phyloP scores from a whole-genome alignment of 2,888 invertebrate species.

The Monochamus alternatus region DNA sequence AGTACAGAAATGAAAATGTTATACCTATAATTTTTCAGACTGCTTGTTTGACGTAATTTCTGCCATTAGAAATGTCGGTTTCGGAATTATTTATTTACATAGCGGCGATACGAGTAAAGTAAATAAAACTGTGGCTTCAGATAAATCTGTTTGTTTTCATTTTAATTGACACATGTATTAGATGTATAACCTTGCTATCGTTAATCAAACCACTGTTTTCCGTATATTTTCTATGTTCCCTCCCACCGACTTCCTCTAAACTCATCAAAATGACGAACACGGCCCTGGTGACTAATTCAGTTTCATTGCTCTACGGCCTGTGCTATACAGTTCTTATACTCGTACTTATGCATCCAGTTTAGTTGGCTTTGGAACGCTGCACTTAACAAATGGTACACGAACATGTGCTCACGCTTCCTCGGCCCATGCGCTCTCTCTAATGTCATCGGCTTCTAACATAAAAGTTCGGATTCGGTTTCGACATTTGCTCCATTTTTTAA shows the following conservation, averaged over 20 bases:
- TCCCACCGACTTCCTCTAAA: conserved; percentile 58
- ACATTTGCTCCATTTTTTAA: conserved; percentile 9
- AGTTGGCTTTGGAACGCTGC: conserved; percentile 54
- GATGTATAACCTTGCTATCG: conserved; percentile 42
- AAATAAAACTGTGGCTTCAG: not conserved
- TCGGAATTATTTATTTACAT: not conserved
- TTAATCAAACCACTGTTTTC: conserved; percentile 48
- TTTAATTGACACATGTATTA: conserved; percentile 27
- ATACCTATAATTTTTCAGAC: not conserved
- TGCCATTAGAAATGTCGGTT: not conserved
- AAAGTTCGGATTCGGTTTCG: conserved; percentile 7
- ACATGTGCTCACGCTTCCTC: conserved; percentile 46
- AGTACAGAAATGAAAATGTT: too few species aligned
- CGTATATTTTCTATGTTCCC: conserved; percentile 51
- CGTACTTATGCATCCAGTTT: conserved; percentile 50
- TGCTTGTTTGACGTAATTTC: too few species aligned
- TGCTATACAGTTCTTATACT: conserved; percentile 56
- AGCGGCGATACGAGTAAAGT: not conserved
- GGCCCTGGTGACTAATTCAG: conserved; percentile 65
- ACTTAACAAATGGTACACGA: conserved; percentile 50
- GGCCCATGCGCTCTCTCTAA: conserved; percentile 39
- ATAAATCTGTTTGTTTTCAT: conserved; percentile 20
- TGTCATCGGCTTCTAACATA: conserved; percentile 33
- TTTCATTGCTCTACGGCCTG: conserved; percentile 50
- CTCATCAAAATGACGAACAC: conserved; percentile 61